Percentiles rank a stretch among this genome's conserved stretches.
These are phyloP conservation scores for Melopsittacus undulatus DNA, from an alignment of 2,797 vertebrate species.

Conservation along the genomic window DNA sequence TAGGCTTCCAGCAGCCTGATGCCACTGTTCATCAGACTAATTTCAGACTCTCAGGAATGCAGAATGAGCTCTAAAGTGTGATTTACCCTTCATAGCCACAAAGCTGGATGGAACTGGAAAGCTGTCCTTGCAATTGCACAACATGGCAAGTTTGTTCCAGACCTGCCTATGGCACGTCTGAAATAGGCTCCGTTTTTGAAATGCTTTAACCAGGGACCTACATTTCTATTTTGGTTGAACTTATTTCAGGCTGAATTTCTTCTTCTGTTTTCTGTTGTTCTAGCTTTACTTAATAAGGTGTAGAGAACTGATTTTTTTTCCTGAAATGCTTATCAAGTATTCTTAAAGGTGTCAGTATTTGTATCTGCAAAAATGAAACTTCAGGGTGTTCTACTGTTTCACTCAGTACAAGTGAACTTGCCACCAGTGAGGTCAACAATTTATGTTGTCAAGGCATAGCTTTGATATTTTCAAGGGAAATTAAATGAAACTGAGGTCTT, in stretches of 20 bases:
- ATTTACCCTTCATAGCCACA: constrained; percentile 23
- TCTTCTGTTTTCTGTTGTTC: constrained; percentile 1
- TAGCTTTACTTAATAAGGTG: constrained; percentile 30
- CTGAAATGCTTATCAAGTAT: constrained; percentile 50
- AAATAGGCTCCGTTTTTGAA: constrained; percentile 24
- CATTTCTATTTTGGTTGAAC: constrained; percentile 12
- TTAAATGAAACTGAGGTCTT: constrained; percentile 56
- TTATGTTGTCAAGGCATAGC: constrained; percentile 62
- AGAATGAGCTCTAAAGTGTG: constrained; percentile 17
- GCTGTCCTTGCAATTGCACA: constrained; percentile 59
- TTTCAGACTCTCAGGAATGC: neutral
- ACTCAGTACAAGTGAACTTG: constrained; percentile 27
- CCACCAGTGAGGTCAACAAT: constrained; percentile 62
- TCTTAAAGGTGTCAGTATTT: constrained; percentile 50
- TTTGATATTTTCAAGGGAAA: constrained; percentile 69
- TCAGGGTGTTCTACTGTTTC: constrained; percentile 56
- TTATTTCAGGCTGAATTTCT: constrained; percentile 31
- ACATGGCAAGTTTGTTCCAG: constrained; percentile 9
- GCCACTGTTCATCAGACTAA: neutral
- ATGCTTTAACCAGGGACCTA: constrained; percentile 47
- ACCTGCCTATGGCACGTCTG: constrained; percentile 27
- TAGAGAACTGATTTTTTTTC: constrained; percentile 25
- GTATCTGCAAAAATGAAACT: constrained; percentile 59
- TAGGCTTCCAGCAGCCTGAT: constrained; percentile 1
- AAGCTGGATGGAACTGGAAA: constrained; percentile 36